Evolutionary conservation across 2,797 vertebrate species (phyloP).

Genomic region (Falco novaeseelandiae): DNA sequence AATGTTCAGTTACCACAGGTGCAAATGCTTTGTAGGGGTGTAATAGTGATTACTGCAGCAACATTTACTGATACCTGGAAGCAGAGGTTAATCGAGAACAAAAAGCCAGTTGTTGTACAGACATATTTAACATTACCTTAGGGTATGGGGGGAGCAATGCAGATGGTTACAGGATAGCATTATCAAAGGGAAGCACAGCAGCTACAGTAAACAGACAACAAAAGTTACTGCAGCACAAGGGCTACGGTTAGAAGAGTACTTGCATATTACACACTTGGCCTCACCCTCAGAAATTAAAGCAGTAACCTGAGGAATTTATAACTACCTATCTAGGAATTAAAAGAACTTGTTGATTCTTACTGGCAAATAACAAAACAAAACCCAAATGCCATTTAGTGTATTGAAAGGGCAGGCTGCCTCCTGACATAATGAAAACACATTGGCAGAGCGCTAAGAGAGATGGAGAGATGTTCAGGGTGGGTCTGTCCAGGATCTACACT

Average conservation of each 20-base stretch:
- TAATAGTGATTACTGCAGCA: not conserved
- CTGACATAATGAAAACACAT: not conserved
- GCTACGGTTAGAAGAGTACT: not conserved
- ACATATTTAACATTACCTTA: not conserved
- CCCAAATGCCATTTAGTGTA: not conserved
- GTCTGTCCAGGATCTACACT: not conserved
- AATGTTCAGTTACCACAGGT: not conserved
- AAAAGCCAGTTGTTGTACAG: not conserved
- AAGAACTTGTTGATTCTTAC: not conserved
- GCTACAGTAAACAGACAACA: not conserved
- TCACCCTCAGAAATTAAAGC: not conserved
- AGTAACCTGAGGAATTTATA: not conserved
- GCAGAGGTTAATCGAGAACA: conserved; percentile 16
- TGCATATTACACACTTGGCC: not conserved
- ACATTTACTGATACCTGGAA: not conserved
- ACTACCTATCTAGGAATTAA: not conserved
- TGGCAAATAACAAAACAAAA: not conserved
- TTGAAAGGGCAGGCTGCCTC: not conserved
- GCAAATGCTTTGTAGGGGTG: not conserved
- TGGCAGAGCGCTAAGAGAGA: not conserved
- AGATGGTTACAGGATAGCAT: not conserved
- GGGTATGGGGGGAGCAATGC: not conserved
- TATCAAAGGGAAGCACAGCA: not conserved
- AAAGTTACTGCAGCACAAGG: not conserved
- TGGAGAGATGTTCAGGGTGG: not conserved